Conservation (phyloP, 2,888 invertebrate genomes). For the Eilema sororculum region DNA sequence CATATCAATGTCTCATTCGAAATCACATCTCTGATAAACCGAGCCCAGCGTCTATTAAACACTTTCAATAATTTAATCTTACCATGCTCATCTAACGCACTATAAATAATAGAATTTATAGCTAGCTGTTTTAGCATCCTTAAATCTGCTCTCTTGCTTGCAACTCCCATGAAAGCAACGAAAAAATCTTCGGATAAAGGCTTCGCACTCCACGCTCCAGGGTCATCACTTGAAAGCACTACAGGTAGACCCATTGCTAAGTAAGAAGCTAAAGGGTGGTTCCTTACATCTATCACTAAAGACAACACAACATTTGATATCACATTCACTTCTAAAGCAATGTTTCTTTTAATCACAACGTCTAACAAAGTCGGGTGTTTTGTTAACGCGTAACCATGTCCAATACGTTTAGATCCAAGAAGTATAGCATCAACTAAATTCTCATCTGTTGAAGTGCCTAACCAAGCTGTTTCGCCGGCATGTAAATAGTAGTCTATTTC, state of each 20-base stretch:
- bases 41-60: slow-evolving; percentile 68
- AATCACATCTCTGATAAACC: slow-evolving; percentile 67
- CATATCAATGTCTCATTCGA: slow-evolving; percentile 19
- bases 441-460: slow-evolving; percentile 88
- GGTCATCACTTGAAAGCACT: slow-evolving; percentile 93
- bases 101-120: slow-evolving; percentile 91
- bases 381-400: slow-evolving; percentile 91
- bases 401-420: slow-evolving; percentile 91
- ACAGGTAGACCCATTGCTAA: slow-evolving; percentile 90
- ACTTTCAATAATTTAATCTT: slow-evolving; percentile 60
- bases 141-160: slow-evolving; percentile 90
- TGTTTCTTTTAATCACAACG: slow-evolving; percentile 85
- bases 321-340: slow-evolving; percentile 92
- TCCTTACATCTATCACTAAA: slow-evolving; percentile 90
- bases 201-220: slow-evolving; percentile 91
- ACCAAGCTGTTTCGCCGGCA: slow-evolving; percentile 93
- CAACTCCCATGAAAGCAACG: slow-evolving; percentile 91
- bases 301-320: slow-evolving; percentile 92
- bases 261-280: slow-evolving; percentile 90
- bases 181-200: slow-evolving; percentile 93
- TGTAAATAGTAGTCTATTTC: slow-evolving; percentile 91
- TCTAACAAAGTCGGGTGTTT: slow-evolving; percentile 91
- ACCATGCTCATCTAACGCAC: slow-evolving; percentile 75
- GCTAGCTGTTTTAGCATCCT: slow-evolving; percentile 91
- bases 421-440: slow-evolving; percentile 93